Evolutionary conservation across 2,113 vertebrate genomes (phyloP), one percentile per base, ranked within the genome.

Genomic region (Sceloporus undulatus): DNA sequence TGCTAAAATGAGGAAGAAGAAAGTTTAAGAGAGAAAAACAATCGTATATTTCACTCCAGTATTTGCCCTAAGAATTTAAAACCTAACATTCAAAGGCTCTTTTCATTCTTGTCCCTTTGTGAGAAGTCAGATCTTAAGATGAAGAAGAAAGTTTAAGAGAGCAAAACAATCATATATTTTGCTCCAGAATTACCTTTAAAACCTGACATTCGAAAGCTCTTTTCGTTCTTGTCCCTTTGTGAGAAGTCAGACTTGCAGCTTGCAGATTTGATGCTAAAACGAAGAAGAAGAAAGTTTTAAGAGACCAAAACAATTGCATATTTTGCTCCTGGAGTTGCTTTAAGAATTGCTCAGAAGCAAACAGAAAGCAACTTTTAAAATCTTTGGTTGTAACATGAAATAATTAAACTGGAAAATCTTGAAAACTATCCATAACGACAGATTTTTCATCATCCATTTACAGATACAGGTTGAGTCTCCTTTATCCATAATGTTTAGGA

Each of bases 161-260:
- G 48, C 48, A 48, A 48, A 48, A 48, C 14, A 42, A n/a, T 18
- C 34, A 76, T 85, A 42, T 21, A 59, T 75, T 75, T 25, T 11
- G 48, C 13, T 42, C 2, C 27, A 18, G 34, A 34, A 34, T 34
- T 34, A 34, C 34, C 34, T 2, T 48, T 2, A n/a, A 87, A 56
- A 59, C 9, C 48, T 23, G 19, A 59, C 23, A 40, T 13, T 65
- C 38, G n/a, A 34, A 82, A 59, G 3, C 48, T 48, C 48, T 48
- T 5, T 48, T 48, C 2, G 7, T 48, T 48, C 48, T 91, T 88
- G 79, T 93, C 89, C 75, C 19, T 85, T 71, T 54, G 82, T 79
- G 9, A 10, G 0, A 66, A n/a, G 14, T 6, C 5, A 66, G 23
- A 16, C 7, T 13, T 74, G 82, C 56, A 87, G 85, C 87, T 87